These are phyloP conservation scores for Rhinogobio ventralis DNA, from an alignment of 2,797 vertebrate genomes.

Conservation along the genomic window DNA sequence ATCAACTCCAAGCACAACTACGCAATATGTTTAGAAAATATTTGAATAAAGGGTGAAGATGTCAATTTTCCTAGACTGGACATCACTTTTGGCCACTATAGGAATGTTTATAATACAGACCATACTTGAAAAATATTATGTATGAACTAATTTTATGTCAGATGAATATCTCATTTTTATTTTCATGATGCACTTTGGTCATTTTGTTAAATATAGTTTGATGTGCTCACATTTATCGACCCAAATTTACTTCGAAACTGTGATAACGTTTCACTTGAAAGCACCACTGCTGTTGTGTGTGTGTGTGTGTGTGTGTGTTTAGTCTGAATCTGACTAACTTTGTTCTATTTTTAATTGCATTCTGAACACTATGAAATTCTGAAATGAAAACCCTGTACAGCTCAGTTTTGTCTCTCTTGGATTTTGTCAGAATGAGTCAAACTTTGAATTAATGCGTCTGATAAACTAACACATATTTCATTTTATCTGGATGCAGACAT, in stretches of 20 bases:
- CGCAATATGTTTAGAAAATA: too few species aligned
- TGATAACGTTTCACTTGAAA: neutral
- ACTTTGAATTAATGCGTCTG: neutral
- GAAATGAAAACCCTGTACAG: neutral
- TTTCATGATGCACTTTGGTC: neutral
- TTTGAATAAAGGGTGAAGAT: too few species aligned
- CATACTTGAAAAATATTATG: too few species aligned
- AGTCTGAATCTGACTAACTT: neutral
- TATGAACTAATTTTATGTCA: neutral
- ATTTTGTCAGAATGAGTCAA: neutral
- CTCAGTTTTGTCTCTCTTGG: neutral
- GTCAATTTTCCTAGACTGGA: too few species aligned
- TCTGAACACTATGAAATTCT: neutral
- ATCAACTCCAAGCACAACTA: too few species aligned
- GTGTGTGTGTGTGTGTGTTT: neutral
- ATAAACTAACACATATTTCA: neutral
- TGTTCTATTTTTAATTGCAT: constrained; percentile 26
- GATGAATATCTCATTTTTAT: neutral
- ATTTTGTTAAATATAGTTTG: neutral
- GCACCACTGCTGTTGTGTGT: neutral
- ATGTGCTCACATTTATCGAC: too few species aligned
- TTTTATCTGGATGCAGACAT: neutral
- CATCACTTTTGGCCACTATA: too few species aligned
- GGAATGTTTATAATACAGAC: too few species aligned
- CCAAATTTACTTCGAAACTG: neutral